Evolutionary conservation across 2,888 invertebrate genomes (phyloP).

Genomic region (Erebia palarica): DNA sequence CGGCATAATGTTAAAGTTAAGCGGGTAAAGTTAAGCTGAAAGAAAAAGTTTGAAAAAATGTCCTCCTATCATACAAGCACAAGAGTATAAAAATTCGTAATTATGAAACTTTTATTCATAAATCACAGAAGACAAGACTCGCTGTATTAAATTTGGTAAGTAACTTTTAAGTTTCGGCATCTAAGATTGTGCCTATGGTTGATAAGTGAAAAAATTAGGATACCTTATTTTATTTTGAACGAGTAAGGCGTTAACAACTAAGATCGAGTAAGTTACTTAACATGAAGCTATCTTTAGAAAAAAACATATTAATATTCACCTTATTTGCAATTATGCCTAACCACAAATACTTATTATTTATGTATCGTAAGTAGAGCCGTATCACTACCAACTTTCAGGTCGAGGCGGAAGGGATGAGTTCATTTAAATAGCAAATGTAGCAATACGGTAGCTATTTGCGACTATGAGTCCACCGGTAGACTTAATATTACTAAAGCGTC

Average conservation of each 20-base stretch:
- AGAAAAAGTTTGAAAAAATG: slow-evolving; percentile 5
- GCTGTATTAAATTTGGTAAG: slow-evolving; percentile 9
- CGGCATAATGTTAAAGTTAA: slow-evolving; percentile 18
- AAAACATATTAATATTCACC: too few species aligned
- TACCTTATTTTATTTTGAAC: background rate
- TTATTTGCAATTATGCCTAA: background rate
- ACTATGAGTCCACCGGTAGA: slow-evolving; percentile 43
- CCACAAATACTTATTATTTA: background rate
- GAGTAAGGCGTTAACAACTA: too few species aligned
- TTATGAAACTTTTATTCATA: slow-evolving; percentile 25
- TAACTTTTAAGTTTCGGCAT: slow-evolving; percentile 5
- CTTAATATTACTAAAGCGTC: slow-evolving; percentile 29
- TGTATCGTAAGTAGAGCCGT: too few species aligned
- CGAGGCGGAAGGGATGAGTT: slow-evolving; percentile 46
- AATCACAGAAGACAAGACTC: slow-evolving; percentile 16
- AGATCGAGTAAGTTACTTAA: too few species aligned
- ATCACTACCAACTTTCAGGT: slow-evolving; percentile 40
- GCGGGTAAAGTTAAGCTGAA: slow-evolving; percentile 11
- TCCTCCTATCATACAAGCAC: slow-evolving; percentile 15
- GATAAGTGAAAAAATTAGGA: background rate
- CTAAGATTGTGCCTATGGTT: background rate
- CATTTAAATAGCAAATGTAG: slow-evolving; percentile 64
- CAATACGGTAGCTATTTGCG: slow-evolving; percentile 55
- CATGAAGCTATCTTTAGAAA: too few species aligned
- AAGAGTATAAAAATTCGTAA: slow-evolving; percentile 5